Evolutionary conservation across 2,113 vertebrate genomes (phyloP).

Genomic region (Callaeas wilsoni): DNA sequence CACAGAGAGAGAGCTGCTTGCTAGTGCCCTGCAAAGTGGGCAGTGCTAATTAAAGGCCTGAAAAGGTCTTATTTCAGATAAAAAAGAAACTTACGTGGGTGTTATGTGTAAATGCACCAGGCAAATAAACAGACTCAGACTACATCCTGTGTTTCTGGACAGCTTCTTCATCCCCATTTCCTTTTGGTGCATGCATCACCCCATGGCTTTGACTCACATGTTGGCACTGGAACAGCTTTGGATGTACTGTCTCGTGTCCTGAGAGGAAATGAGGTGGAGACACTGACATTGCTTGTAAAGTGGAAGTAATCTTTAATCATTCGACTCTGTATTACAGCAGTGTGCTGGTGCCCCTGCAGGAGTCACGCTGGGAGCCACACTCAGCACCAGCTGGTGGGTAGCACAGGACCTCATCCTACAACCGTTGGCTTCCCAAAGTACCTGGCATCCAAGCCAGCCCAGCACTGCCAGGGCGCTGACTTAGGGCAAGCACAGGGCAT

Average conservation of each 20-base stretch:
- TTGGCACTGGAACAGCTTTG: background rate
- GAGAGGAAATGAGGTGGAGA: background rate
- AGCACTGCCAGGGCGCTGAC: background rate
- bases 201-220: background rate
- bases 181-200: background rate
- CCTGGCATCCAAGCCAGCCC: background rate
- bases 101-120: background rate
- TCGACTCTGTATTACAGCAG: background rate
- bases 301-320: background rate
- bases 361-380: rapidly evolving
- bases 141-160: background rate
- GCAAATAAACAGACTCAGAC: background rate
- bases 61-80: background rate
- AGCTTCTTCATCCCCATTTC: background rate
- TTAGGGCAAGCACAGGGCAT: background rate
- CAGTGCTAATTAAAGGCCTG: background rate
- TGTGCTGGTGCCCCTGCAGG: background rate
- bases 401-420: background rate
- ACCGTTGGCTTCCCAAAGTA: rapidly evolving
- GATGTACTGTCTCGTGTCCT: background rate
- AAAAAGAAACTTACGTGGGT: background rate
- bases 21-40: background rate
- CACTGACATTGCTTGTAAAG: background rate
- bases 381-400: background rate
- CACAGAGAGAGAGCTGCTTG: background rate